Conservation (phyloP, 2,113 vertebrate genomes). For the Lophura nycthemera region DNA sequence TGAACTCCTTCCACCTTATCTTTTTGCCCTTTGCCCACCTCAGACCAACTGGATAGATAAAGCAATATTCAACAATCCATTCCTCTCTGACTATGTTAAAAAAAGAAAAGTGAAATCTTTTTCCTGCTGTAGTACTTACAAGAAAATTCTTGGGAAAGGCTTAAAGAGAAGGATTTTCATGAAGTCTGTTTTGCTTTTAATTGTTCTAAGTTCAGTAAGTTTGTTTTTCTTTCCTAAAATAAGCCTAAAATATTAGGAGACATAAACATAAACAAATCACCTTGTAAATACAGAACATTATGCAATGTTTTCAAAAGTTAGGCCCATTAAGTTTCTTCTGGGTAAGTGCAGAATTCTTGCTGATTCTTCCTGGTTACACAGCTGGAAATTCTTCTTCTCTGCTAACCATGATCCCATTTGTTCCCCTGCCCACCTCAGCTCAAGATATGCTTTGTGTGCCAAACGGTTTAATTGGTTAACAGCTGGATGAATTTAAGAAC, state of each 20-base stretch:
- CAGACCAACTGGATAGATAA: background rate
- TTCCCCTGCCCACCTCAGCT: background rate
- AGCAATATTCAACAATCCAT: background rate
- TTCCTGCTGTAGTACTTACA: background rate
- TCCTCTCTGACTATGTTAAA: background rate
- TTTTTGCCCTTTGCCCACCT: background rate
- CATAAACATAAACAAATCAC: background rate
- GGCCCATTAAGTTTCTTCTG: background rate
- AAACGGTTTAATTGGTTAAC: background rate
- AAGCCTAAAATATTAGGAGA: background rate
- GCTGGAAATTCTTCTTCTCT: background rate
- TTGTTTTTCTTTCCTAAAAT: background rate
- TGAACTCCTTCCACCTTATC: background rate
- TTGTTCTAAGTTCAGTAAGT: background rate
- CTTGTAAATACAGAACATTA: background rate
- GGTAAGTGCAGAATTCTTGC: background rate
- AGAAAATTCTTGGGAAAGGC: background rate
- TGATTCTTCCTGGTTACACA: background rate
- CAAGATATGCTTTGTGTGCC: rapidly evolving
- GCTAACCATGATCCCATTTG: background rate
- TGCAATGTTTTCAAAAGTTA: background rate
- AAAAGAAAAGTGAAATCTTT: background rate
- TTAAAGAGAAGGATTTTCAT: background rate
- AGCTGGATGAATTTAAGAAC: background rate
- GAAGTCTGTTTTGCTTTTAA: background rate